Conservation (phyloP, 2,888 invertebrate genomes). For the Tanytarsus gracilentus region DNA sequence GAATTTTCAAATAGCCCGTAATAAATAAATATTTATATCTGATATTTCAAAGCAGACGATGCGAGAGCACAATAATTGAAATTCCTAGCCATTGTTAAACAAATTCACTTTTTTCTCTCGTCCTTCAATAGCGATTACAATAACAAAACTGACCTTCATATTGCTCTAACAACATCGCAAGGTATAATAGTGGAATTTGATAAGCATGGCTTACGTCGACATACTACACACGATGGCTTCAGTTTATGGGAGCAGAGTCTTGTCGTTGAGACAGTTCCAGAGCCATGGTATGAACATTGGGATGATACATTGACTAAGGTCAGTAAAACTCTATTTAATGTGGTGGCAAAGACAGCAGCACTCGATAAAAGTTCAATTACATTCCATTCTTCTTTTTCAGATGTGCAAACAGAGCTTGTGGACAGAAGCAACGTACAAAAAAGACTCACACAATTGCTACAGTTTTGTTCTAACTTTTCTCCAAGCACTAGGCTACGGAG, state of each 20-base stretch:
- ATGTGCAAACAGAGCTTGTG: constrained; percentile 53
- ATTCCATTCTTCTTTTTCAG: constrained; percentile 33
- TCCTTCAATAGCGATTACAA: constrained; percentile 59
- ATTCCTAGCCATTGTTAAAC: not conserved
- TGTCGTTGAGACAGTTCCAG: constrained; percentile 58
- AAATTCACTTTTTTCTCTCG: constrained; percentile 3
- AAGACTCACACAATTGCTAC: constrained; percentile 74
- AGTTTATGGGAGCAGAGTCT: constrained; percentile 60
- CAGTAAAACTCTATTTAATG: too few species aligned
- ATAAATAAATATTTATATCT: too few species aligned
- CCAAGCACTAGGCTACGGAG: constrained; percentile 59
- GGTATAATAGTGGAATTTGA: constrained; percentile 79
- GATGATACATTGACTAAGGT: constrained; percentile 55
- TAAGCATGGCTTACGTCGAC: constrained; percentile 60
- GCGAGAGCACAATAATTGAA: not conserved
- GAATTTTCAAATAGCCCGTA: too few species aligned
- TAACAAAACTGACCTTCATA: constrained; percentile 77
- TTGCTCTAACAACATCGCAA: constrained; percentile 76
- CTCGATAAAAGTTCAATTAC: not conserved
- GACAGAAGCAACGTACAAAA: constrained; percentile 62
- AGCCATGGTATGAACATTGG: constrained; percentile 60
- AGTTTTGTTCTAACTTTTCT: constrained; percentile 76
- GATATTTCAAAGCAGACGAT: too few species aligned
- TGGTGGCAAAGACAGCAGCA: not conserved
- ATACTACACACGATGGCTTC: constrained; percentile 45